Conservation (phyloP, 2,888 invertebrate species). For the Pyrgus malvae region DNA sequence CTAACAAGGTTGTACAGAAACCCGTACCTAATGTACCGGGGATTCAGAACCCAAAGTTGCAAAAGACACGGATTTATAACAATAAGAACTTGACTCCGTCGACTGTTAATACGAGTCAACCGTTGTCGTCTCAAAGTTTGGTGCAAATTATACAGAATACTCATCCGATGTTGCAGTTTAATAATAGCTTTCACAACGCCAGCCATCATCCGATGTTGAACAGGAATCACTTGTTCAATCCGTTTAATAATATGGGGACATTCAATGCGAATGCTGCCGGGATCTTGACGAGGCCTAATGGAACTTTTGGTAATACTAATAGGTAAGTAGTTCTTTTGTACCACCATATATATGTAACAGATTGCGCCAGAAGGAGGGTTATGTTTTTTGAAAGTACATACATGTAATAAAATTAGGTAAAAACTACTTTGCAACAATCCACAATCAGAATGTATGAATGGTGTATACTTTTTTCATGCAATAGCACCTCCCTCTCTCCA, state of each 20-base stretch:
- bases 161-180: slow-evolving; percentile 69
- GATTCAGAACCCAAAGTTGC: slow-evolving; percentile 44
- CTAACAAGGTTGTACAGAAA: slow-evolving; percentile 8
- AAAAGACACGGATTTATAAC: slow-evolving; percentile 59
- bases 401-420: too few species aligned
- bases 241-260: slow-evolving; percentile 48
- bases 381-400: too few species aligned
- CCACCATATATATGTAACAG: too few species aligned
- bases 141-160: slow-evolving; percentile 72
- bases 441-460: too few species aligned
- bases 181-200: slow-evolving; percentile 68
- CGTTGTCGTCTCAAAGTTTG: slow-evolving; percentile 60
- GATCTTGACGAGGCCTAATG: slow-evolving; percentile 1
- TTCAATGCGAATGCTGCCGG: slow-evolving; percentile 30
- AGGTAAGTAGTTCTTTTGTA: slow-evolving; percentile 40
- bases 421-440: too few species aligned
- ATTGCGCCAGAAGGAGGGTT: too few species aligned
- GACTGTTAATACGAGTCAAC: slow-evolving; percentile 33
- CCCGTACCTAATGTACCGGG: slow-evolving; percentile 18
- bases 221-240: slow-evolving; percentile 46
- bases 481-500: too few species aligned
- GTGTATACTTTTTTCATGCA: too few species aligned
- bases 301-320: slow-evolving; percentile 8
- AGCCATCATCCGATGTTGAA: slow-evolving; percentile 71
- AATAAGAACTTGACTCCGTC: slow-evolving; percentile 37